These are phyloP conservation scores for Malurus leucopterus DNA, from an alignment of 2,797 vertebrate species.

Conservation along the genomic window DNA sequence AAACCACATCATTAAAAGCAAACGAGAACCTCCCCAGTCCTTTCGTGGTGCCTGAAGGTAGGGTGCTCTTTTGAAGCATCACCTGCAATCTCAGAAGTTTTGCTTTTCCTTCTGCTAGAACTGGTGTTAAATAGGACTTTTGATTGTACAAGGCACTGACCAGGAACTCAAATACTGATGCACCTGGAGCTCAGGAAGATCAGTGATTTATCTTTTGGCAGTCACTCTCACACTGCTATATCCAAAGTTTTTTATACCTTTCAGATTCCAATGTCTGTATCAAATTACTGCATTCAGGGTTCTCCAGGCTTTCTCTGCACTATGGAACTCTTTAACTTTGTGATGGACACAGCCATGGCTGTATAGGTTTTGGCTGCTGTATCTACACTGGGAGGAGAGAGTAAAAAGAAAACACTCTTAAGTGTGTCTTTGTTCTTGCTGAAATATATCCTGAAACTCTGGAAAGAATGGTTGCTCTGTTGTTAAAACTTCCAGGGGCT, in stretches of 20 bases:
- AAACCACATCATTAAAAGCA: not conserved
- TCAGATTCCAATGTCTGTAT: not conserved
- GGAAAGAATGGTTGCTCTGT: not conserved
- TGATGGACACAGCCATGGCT: not conserved
- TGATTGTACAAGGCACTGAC: not conserved
- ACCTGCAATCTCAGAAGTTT: not conserved
- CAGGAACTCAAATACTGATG: not conserved
- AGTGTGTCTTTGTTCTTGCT: not conserved
- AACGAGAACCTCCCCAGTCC: not conserved
- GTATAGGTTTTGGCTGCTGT: not conserved
- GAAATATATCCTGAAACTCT: not conserved
- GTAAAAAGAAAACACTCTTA: not conserved
- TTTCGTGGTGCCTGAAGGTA: not conserved
- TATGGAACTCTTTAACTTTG: not conserved
- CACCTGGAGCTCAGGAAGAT: not conserved
- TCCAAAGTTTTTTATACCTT: not conserved
- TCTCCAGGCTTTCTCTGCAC: not conserved
- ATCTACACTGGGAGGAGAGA: not conserved
- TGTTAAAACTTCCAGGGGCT: not conserved
- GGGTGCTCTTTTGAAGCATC: not conserved
- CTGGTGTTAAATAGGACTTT: not conserved
- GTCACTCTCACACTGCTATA: not conserved
- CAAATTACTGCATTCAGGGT: not conserved
- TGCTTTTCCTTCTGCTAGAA: not conserved
- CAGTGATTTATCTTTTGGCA: not conserved